Evolutionary conservation across 2,797 vertebrate species (phyloP), one percentile per base, ranked within the genome.

Genomic region (Delichon dasypus): DNA sequence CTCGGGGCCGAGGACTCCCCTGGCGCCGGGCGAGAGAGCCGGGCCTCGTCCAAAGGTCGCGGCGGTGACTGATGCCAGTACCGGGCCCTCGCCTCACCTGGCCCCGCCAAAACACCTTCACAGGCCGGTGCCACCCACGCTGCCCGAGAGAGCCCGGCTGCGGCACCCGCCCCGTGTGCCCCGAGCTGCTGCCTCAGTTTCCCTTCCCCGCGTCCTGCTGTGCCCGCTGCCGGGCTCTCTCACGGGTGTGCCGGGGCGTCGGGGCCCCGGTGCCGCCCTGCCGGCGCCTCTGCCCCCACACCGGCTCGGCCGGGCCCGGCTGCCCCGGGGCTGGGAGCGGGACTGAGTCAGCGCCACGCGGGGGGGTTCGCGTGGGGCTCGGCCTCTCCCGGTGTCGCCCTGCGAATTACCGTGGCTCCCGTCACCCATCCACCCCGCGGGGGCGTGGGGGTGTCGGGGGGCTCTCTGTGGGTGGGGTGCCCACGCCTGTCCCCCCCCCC

Each of bases 281-380:
- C 53, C n/a, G 15, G 70, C n/a, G 61, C 79, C 90, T 72, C 75
- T 88, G 84, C 87, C 84, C 74, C 65, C 44, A 3, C 9, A 62
- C 83, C 71, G 66, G 75, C 75, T 58, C 74, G 42, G 36, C 82
- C 21, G 32, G 68, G 62, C 68, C 90, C 11, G 29, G 34, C 36
- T 51, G 80, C 71, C 90, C 88, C 47, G 47, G 93, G 84, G 90
- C 87, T 84, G 93, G 93, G 90, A 90, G 80, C 27, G 76, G 85
- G 62, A 48, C 22, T 83, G 88, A 86, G 66, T 78, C 89, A 92
- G 90, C 44, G 14, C 42, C 3, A 58, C 7, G 10, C 6, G 16
- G 47, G 65, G 58, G 54, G 60, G n/a, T 60, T 62, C 10, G 58
- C 26, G 19, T 45, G 47, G 88, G 79, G 48, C 5, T 68, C 55